Evolutionary conservation across 2,113 vertebrate species (phyloP), one percentile per base, ranked within the genome.

Genomic region (Equus przewalskii): DNA sequence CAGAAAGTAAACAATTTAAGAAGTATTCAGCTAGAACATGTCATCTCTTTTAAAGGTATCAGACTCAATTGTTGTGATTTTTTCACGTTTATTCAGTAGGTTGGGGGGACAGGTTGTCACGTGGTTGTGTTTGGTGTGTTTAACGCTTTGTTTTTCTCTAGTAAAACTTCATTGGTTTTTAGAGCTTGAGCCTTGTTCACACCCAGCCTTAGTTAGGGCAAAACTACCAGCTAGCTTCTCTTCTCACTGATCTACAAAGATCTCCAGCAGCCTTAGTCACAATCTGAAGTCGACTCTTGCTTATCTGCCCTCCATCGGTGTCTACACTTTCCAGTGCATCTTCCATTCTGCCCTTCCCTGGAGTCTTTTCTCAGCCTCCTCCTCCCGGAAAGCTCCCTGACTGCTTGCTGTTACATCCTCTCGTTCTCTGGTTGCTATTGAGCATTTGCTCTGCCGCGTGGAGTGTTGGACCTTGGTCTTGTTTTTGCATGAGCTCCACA

Each of bases 31-130:
- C 70, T 69, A 75, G 69, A 87, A 9, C 6, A 19, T 36, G 33
- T 78, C n/a, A 30, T 64, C 51, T 67, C 80, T 91, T 54, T 80
- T 49, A 73, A 91, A 26, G 12, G 15, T 44, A 14, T 86, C 76
- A 84, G 54, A 76, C 11, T 72, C 79, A 81, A 26, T 91, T 84
- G n/a, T 80, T 91, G 12, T 89, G 44, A 80, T 84, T 93, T 87
- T 15, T 89, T 90, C 22, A 81, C 3, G 41, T 75, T 72, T 90
- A 19, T 88, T 70, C n/a, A 85, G 0, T 91, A 70, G 73, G 26
- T 62, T 58, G 24, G 24, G 33, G 6, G 24, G 33, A 46, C 13
- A 9, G 30, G 6, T 11, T 72, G 75, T 82, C 70, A 89, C 64
- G 22, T 41, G 44, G 10, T 58, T 62, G 12, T 60, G 9, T 89